Evolutionary conservation across 2,113 vertebrate species (phyloP).

Genomic region (Lepisosteus osseus): DNA sequence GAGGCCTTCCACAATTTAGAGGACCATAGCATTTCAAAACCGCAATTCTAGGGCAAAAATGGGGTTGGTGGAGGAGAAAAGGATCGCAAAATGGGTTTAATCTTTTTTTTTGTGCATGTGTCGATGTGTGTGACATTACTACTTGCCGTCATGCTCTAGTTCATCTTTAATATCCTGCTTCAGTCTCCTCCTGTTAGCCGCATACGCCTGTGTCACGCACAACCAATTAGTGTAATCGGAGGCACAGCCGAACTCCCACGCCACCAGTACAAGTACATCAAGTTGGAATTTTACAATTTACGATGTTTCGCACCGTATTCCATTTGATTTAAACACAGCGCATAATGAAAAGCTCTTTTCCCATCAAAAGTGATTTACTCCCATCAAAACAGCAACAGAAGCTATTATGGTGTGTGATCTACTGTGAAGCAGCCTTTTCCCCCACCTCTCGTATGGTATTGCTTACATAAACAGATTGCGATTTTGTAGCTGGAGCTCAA

Average conservation of each 20-base stretch:
- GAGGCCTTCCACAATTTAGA: background rate
- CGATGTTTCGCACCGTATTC: background rate
- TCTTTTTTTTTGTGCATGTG: background rate
- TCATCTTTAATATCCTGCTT: conserved; percentile 11
- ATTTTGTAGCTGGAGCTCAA: background rate
- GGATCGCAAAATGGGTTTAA: background rate
- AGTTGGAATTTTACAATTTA: background rate
- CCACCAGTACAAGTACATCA: background rate
- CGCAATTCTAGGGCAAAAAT: background rate
- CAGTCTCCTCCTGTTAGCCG: conserved; percentile 4
- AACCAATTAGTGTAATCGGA: conserved; percentile 23
- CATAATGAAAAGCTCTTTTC: conserved; percentile 14
- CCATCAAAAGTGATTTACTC: conserved; percentile 15
- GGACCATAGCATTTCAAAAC: background rate
- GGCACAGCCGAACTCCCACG: conserved; percentile 3
- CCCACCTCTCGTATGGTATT: background rate
- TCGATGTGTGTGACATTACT: background rate
- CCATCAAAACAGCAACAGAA: conserved; percentile 12
- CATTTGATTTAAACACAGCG: conserved; percentile 6
- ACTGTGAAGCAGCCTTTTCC: background rate
- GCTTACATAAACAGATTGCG: conserved; percentile 16
- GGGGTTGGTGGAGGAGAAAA: background rate
- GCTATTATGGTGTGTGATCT: conserved; percentile 18
- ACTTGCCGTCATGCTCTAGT: conserved; percentile 3
- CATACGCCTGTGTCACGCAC: conserved; percentile 12